These are phyloP conservation scores for Apogon hyalosoma DNA, from an alignment of 2,797 vertebrate species.

Conservation along the genomic window DNA sequence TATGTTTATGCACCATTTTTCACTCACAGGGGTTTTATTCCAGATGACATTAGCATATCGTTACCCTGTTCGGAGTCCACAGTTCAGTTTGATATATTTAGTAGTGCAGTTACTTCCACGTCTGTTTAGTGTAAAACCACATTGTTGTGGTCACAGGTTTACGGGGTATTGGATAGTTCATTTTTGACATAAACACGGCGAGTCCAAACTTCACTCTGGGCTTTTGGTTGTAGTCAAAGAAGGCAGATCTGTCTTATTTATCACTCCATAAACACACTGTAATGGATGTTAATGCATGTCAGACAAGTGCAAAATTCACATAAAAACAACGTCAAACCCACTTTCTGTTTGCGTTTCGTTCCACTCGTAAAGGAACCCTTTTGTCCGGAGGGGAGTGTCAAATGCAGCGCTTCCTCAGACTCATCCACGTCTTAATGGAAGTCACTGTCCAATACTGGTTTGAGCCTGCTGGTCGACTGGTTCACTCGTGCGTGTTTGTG, in stretches of 20 bases:
- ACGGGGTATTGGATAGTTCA: slow-evolving; percentile 14
- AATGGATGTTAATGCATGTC: slow-evolving; percentile 42
- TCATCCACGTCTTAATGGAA: slow-evolving; percentile 22
- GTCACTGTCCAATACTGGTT: slow-evolving; percentile 36
- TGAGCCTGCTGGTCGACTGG: slow-evolving; percentile 54
- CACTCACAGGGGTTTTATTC: slow-evolving; percentile 45
- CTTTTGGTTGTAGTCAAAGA: slow-evolving; percentile 16
- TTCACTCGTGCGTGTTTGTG: slow-evolving; percentile 30
- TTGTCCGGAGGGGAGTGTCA: slow-evolving; percentile 37
- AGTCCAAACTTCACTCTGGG: background rate
- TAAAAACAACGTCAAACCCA: slow-evolving; percentile 7
- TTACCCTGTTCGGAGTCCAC: slow-evolving; percentile 17
- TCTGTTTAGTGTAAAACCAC: slow-evolving; percentile 26
- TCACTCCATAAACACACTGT: slow-evolving; percentile 30
- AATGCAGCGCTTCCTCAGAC: slow-evolving; percentile 52
- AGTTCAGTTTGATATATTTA: slow-evolving; percentile 16
- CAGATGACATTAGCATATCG: slow-evolving; percentile 25
- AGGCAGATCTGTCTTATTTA: slow-evolving; percentile 31
- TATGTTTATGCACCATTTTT: slow-evolving; percentile 38
- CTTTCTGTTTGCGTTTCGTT: slow-evolving; percentile 5
- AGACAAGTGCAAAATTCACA: slow-evolving; percentile 41
- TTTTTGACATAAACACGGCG: slow-evolving; percentile 1
- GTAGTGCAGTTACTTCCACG: slow-evolving; percentile 28
- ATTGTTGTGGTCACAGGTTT: slow-evolving; percentile 30
- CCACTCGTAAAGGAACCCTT: slow-evolving; percentile 14